These are phyloP conservation scores for Ctenomys sociabilis DNA, from an alignment of 2,113 vertebrate genomes.

Conservation along the genomic window DNA sequence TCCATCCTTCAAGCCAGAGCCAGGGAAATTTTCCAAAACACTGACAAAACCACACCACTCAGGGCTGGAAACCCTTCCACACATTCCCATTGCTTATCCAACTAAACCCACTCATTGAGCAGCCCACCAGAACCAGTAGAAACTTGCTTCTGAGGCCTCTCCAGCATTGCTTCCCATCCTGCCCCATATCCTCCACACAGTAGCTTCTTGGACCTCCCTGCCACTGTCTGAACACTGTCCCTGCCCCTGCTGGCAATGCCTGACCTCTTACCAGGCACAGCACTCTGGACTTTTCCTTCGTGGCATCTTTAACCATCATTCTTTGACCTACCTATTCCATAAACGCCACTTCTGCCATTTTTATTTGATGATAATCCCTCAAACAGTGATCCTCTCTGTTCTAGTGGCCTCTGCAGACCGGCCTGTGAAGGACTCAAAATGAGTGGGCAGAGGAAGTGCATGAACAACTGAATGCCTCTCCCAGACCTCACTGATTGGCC, in stretches of 20 bases:
- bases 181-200: not conserved
- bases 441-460: not conserved
- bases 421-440: not conserved
- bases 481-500: not conserved
- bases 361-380: rapidly evolving
- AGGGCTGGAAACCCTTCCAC: not conserved
- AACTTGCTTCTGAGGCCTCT: not conserved
- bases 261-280: not conserved
- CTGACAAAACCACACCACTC: not conserved
- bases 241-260: not conserved
- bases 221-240: not conserved
- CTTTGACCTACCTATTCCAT: not conserved
- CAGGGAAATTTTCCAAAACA: not conserved
- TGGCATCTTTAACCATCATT: rapidly evolving
- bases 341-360: not conserved
- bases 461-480: not conserved
- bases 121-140: not conserved
- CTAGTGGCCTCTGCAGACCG: not conserved
- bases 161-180: rapidly evolving
- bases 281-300: not conserved
- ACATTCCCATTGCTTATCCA: not conserved
- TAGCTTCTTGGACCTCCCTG: not conserved
- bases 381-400: not conserved
- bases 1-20: not conserved
- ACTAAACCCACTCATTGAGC: not conserved